Conservation (phyloP, 2,797 vertebrate species). For the Enteromius afrohamiltoni region DNA sequence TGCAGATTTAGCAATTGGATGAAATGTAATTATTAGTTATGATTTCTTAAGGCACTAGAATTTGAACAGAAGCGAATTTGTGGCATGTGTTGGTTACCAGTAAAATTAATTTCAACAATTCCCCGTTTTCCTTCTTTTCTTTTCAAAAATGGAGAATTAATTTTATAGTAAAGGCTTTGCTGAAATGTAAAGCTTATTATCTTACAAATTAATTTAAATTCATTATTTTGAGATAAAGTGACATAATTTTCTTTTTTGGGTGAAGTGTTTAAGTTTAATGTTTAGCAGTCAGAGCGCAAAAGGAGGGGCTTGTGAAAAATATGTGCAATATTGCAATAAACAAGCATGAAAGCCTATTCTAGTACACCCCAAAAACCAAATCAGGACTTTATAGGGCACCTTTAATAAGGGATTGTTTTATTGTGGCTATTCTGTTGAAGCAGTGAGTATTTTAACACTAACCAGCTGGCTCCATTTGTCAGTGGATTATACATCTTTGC, state of each 20-base stretch:
- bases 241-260: neutral
- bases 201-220: neutral
- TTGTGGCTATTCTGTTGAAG: neutral
- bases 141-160: neutral
- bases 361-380: neutral
- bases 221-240: neutral
- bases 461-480: neutral
- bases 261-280: neutral
- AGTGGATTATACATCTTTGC: neutral
- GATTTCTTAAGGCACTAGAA: neutral
- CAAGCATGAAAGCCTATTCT: neutral
- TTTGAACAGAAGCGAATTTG: neutral
- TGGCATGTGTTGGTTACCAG: neutral
- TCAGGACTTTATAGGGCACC: neutral
- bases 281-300: neutral
- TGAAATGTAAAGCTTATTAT: neutral
- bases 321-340: neutral
- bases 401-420: neutral
- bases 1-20: constrained; percentile 9
- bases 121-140: neutral
- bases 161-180: neutral
- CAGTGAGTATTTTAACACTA: neutral
- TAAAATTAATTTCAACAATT: neutral
- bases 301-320: neutral
- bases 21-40: neutral